These are phyloP conservation scores for Dipus sagitta DNA, from an alignment of 2,797 vertebrate genomes.

Conservation along the genomic window DNA sequence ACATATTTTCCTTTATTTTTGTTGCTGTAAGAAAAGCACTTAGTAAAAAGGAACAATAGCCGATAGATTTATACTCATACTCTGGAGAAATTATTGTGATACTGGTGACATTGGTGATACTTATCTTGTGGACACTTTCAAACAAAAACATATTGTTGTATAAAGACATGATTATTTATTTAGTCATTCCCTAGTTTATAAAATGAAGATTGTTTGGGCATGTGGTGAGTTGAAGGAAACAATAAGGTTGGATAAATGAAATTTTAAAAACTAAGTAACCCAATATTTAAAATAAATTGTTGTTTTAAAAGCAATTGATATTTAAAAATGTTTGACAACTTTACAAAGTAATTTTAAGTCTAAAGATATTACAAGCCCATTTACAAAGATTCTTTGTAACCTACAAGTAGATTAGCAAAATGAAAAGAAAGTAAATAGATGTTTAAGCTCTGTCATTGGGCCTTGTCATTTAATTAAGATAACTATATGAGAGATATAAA, in stretches of 20 bases:
- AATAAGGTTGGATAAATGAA: constrained; percentile 36
- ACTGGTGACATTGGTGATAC: no score
- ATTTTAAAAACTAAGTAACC: neutral
- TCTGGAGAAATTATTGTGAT: constrained; percentile 45
- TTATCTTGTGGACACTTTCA: neutral
- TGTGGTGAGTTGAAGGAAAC: constrained; percentile 17
- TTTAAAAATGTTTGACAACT: neutral
- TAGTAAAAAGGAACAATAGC: constrained; percentile 30
- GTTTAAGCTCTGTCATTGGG: neutral
- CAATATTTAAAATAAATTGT: no score
- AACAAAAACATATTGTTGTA: constrained; percentile 33
- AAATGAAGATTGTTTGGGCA: neutral
- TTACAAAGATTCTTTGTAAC: constrained; percentile 52
- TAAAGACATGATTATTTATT: constrained; percentile 52
- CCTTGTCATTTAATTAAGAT: constrained; percentile 56
- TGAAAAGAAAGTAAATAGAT: constrained; percentile 20
- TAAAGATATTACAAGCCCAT: constrained; percentile 31
- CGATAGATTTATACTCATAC: constrained; percentile 34
- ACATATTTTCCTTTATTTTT: constrained; percentile 47
- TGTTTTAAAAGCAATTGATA: no score
- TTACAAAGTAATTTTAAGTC: constrained; percentile 52
- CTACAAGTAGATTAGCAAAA: neutral
- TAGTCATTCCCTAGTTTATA: constrained; percentile 51
- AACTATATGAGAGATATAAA: constrained; percentile 10
- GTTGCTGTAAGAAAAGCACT: constrained; percentile 57